Conservation (phyloP, 2,797 vertebrate genomes). For the Lithobates sylvaticus region DNA sequence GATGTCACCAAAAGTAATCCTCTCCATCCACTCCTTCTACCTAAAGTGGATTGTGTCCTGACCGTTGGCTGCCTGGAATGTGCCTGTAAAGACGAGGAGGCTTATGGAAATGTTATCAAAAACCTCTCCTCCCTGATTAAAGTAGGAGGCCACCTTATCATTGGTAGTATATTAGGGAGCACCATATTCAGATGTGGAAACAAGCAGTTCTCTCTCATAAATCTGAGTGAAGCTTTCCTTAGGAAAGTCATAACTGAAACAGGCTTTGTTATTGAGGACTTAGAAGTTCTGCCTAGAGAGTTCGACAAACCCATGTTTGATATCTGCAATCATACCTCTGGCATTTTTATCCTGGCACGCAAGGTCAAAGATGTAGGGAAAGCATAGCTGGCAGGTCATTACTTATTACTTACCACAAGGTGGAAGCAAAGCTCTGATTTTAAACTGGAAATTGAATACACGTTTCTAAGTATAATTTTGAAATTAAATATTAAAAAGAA, state of each 20-base stretch:
- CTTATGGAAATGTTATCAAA: conserved; percentile 46
- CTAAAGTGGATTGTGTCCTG: conserved; percentile 62
- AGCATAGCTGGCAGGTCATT: not conserved
- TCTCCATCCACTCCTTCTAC: conserved; percentile 61
- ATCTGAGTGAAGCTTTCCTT: conserved; percentile 33
- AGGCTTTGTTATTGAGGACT: conserved; percentile 39
- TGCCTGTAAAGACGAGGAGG: conserved; percentile 58
- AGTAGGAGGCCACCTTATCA: conserved; percentile 62
- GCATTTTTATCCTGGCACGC: conserved; percentile 53
- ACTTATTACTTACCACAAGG: not conserved
- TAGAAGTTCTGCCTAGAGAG: conserved; percentile 44
- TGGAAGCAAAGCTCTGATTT: not conserved
- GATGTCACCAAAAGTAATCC: conserved; percentile 60
- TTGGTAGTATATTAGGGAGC: conserved; percentile 45
- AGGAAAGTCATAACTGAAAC: conserved; percentile 44
- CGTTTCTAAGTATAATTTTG: no score
- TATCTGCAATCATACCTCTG: conserved; percentile 51
- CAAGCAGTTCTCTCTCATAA: conserved; percentile 29
- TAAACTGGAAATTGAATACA: not conserved
- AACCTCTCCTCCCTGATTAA: conserved; percentile 65
- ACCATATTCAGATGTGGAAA: conserved; percentile 42
- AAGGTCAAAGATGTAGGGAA: conserved; percentile 33
- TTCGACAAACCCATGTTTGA: conserved; percentile 45
- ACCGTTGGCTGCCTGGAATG: conserved; percentile 67
- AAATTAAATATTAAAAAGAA: no score